These are phyloP conservation scores for Gallinago media DNA, from an alignment of 2,113 vertebrate genomes.

Conservation along the genomic window DNA sequence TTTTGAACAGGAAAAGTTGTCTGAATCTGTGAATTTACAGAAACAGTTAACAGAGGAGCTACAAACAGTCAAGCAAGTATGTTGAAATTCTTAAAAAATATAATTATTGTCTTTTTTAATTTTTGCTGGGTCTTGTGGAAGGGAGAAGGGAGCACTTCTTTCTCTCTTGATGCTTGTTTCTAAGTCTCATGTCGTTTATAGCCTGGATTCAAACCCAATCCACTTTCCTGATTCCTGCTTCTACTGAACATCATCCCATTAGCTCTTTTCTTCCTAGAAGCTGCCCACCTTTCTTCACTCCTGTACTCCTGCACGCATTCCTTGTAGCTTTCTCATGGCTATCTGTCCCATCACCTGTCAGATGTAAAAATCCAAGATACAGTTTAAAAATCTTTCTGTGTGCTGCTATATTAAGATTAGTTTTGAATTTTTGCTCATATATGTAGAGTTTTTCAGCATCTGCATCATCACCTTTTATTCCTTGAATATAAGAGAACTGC, in stretches of 20 bases:
- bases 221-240: neutral
- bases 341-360: neutral
- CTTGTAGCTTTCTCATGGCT: neutral
- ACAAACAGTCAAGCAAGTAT: conserved; percentile 84
- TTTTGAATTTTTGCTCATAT: neutral
- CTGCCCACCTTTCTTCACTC: neutral
- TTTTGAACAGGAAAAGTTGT: conserved; percentile 82
- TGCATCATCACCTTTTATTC: neutral
- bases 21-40: conserved; percentile 82
- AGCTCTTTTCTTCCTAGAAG: neutral
- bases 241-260: neutral
- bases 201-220: neutral
- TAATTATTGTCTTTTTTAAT: rapidly evolving
- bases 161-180: neutral
- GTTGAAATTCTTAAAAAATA: neutral
- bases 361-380: neutral
- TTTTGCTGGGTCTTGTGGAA: neutral
- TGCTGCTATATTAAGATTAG: neutral
- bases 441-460: neutral
- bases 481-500: neutral
- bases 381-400: neutral
- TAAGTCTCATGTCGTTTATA: neutral
- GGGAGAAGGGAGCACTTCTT: neutral
- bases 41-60: conserved; percentile 85
- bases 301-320: neutral